These are phyloP conservation scores for Salticus scenicus DNA, from an alignment of 2,888 invertebrate species.

Conservation along the genomic window DNA sequence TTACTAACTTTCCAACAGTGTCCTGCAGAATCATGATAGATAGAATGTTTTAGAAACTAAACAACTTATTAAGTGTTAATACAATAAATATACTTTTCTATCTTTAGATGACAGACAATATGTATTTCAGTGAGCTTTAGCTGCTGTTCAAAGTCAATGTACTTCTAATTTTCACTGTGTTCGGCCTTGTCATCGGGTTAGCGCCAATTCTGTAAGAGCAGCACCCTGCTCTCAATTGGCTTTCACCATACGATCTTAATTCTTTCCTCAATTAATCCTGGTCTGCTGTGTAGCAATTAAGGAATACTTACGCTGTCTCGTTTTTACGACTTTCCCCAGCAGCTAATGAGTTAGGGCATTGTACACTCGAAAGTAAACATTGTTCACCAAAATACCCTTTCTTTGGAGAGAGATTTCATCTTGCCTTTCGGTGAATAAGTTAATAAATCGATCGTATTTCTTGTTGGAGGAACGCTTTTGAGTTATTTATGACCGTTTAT, in stretches of 20 bases:
- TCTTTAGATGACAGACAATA: no score
- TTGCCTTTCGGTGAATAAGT: no score
- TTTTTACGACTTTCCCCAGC: neutral
- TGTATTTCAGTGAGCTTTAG: neutral
- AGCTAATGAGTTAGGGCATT: slow-evolving; percentile 14
- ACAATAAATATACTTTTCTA: no score
- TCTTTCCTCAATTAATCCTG: slow-evolving; percentile 12
- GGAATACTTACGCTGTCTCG: neutral
- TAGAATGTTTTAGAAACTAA: no score
- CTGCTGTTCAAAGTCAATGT: neutral
- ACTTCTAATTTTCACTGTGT: neutral
- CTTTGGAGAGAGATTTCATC: no score
- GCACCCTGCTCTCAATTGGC: neutral
- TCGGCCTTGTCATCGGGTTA: neutral
- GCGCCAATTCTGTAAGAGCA: neutral
- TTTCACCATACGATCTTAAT: neutral
- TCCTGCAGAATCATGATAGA: no score
- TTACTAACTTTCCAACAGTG: no score
- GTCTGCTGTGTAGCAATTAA: neutral
- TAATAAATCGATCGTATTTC: no score
- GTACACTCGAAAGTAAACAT: neutral
- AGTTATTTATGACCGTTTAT: no score
- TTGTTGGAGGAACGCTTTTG: no score
- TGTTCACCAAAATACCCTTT: neutral
- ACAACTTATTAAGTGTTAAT: no score